Conservation (phyloP, 2,113 vertebrate genomes). For the Burhinus bistriatus region DNA sequence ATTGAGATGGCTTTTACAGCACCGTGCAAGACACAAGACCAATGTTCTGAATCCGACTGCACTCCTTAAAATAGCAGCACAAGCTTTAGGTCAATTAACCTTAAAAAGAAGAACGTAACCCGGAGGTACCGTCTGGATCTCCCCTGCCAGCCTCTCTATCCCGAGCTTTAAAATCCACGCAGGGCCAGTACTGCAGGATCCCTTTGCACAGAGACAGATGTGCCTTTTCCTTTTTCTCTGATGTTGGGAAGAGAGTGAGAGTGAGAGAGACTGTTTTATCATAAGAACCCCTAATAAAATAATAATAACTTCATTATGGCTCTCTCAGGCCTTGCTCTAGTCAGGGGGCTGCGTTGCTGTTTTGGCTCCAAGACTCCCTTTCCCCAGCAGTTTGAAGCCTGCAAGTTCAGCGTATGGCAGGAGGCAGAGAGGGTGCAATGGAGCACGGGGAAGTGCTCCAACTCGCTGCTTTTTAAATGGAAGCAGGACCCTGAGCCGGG, state of each 20-base stretch:
- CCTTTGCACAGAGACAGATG: not conserved
- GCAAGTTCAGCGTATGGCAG: conserved; percentile 35
- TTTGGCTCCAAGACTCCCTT: conserved; percentile 24
- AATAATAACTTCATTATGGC: conserved; percentile 65
- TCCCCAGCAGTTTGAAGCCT: conserved; percentile 18
- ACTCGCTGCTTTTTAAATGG: not conserved
- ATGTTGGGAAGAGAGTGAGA: not conserved
- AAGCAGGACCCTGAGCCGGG: not conserved
- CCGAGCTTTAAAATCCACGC: not conserved
- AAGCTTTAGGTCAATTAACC: not conserved
- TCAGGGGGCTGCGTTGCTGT: not conserved
- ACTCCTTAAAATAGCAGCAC: not conserved
- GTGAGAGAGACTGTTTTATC: not conserved
- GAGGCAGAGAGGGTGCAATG: not conserved
- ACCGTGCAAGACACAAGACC: not conserved
- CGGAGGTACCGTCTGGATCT: not conserved
- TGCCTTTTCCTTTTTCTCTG: not conserved
- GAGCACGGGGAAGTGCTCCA: not conserved
- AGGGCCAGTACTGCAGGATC: not conserved
- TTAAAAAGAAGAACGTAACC: not conserved
- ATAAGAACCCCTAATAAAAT: conserved; percentile 62
- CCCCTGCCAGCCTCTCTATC: not conserved
- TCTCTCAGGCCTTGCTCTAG: conserved; percentile 18
- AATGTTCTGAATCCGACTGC: not conserved
- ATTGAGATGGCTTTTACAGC: not conserved